phyloP scores from a whole-genome alignment of 2,113 vertebrate genomes.

The Antechinus flavipes region DNA sequence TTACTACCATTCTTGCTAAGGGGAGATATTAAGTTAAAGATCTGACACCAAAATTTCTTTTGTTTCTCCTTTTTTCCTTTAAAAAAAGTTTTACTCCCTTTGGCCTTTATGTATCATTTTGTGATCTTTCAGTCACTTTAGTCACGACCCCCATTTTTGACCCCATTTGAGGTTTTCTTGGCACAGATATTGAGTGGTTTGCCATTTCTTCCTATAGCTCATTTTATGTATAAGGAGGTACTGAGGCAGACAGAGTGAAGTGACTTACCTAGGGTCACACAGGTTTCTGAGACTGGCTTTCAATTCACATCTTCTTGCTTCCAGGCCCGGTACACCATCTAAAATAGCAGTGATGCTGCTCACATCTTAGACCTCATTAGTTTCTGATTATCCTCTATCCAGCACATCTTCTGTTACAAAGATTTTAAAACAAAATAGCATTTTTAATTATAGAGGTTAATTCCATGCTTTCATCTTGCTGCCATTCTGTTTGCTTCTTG shows the following conservation, averaged over 20 bases:
- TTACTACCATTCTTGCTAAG: not conserved
- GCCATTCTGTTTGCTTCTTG: not conserved
- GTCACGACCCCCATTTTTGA: not conserved
- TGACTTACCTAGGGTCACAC: not conserved
- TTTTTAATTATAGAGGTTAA: not conserved
- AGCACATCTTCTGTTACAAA: not conserved
- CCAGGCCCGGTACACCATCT: not conserved
- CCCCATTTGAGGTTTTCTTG: not conserved
- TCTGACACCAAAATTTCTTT: not conserved
- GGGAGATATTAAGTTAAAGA: not conserved
- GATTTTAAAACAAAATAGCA: not conserved
- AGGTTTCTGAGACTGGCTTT: too few species aligned
- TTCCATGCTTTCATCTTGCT: not conserved
- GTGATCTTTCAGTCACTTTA: not conserved
- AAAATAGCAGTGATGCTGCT: not conserved
- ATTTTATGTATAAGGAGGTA: not conserved
- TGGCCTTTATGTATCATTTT: not conserved
- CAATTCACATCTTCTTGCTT: not conserved
- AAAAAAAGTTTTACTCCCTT: not conserved
- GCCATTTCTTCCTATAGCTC: not conserved
- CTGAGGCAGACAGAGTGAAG: not conserved
- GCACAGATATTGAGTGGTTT: not conserved
- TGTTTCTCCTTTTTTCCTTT: not conserved
- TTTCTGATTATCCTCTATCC: not conserved
- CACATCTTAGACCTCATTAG: not conserved